Percentiles rank a stretch among this genome's conserved stretches.
phyloP scores from a whole-genome alignment of 2,888 invertebrate species.

The Cheilosia grossa region DNA sequence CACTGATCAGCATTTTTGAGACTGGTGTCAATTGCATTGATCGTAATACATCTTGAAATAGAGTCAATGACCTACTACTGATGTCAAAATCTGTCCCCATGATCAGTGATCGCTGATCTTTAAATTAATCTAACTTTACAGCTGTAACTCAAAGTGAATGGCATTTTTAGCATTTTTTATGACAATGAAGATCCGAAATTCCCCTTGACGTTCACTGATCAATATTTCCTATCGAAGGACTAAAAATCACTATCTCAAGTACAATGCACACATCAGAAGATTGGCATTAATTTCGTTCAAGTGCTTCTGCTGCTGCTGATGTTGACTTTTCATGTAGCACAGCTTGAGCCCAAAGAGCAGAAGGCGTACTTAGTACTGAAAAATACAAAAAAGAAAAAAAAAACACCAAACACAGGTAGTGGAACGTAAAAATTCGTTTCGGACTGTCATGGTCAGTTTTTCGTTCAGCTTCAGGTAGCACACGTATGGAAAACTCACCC shows the following conservation, averaged over 20 bases:
- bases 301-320: slow-evolving; percentile 19
- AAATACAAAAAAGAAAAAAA: slow-evolving; percentile 5
- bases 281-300: slow-evolving; percentile 3
- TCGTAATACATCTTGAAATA: too few relatives aligned
- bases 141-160: too few relatives aligned
- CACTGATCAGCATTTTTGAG: too few relatives aligned
- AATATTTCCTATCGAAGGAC: too few relatives aligned
- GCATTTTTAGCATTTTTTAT: too few relatives aligned
- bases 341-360: slow-evolving; percentile 25
- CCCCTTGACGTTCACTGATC: too few relatives aligned
- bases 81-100: too few relatives aligned
- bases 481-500: slow-evolving; percentile 59
- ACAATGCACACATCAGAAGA: not conserved
- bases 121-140: too few relatives aligned
- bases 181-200: too few relatives aligned
- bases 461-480: slow-evolving; percentile 73
- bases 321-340: slow-evolving; percentile 41
- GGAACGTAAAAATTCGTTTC: slow-evolving; percentile 54
- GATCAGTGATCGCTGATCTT: too few relatives aligned
- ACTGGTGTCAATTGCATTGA: too few relatives aligned
- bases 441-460: slow-evolving; percentile 67
- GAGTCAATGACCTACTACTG: too few relatives aligned
- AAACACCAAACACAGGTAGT: slow-evolving; percentile 67
- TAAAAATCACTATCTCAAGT: not conserved
- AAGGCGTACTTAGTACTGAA: slow-evolving; percentile 8